Conservation (phyloP, 2,888 invertebrate species). For the Drosophila robusta region DNA sequence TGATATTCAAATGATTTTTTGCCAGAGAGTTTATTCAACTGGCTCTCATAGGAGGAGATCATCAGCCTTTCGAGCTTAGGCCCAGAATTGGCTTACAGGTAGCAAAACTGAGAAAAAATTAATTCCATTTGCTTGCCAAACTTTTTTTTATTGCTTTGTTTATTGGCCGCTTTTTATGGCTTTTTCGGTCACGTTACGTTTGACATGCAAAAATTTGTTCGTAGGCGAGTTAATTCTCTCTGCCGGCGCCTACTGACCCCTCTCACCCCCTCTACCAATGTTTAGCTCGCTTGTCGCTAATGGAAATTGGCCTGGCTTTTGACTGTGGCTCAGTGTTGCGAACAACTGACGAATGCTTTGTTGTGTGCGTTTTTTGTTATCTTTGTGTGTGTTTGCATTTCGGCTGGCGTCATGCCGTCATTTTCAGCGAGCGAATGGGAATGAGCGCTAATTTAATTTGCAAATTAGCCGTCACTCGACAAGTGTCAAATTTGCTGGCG, state of each 20-base stretch:
- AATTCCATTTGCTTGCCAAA: slow-evolving; percentile 57
- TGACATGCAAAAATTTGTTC: slow-evolving; percentile 61
- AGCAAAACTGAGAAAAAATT: slow-evolving; percentile 25
- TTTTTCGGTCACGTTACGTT: slow-evolving; percentile 35
- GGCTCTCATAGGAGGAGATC: neutral
- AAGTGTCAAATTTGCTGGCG: slow-evolving; percentile 52
- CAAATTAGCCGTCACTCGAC: slow-evolving; percentile 67
- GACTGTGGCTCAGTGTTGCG: slow-evolving; percentile 23
- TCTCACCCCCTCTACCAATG: slow-evolving; percentile 5
- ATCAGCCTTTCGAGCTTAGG: neutral
- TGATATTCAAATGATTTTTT: slow-evolving; percentile 4
- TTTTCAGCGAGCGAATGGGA: slow-evolving; percentile 59
- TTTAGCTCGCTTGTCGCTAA: slow-evolving; percentile 30
- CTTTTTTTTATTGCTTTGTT: slow-evolving; percentile 42
- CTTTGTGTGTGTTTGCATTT: slow-evolving; percentile 42
- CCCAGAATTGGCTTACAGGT: slow-evolving; percentile 22
- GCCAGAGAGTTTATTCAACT: slow-evolving; percentile 13
- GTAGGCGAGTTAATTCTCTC: slow-evolving; percentile 39
- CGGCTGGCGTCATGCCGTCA: slow-evolving; percentile 68
- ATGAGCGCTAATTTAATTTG: slow-evolving; percentile 78
- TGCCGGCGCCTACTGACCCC: slow-evolving; percentile 14
- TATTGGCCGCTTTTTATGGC: slow-evolving; percentile 48
- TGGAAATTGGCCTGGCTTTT: slow-evolving; percentile 57
- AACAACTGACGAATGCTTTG: slow-evolving; percentile 69
- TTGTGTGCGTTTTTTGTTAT: slow-evolving; percentile 21